Conservation (phyloP, 2,113 vertebrate species). For the Stegostoma tigrinum region DNA sequence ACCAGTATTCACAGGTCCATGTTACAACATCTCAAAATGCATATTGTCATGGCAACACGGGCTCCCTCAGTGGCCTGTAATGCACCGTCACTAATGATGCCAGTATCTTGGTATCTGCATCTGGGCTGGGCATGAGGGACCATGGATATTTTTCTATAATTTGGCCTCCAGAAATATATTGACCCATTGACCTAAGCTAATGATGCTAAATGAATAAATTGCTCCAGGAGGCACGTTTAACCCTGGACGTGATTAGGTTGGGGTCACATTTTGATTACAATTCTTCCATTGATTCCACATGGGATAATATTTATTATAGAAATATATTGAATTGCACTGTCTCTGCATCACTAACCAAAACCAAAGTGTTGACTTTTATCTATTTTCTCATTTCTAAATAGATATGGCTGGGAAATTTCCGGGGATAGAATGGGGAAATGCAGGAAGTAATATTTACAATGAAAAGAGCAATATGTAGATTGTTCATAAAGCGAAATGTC, state of each 20-base stretch:
- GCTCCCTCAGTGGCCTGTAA: background rate
- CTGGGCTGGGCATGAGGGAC: background rate
- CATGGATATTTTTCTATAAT: background rate
- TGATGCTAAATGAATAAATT: constrained; percentile 18
- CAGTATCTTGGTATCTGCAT: background rate
- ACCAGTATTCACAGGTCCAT: background rate
- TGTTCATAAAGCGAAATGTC: background rate
- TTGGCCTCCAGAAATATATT: background rate
- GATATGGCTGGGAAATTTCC: background rate
- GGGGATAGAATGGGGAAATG: background rate
- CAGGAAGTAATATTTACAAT: background rate
- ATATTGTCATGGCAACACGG: background rate
- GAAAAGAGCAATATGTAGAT: background rate
- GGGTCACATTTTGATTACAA: background rate
- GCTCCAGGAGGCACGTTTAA: background rate
- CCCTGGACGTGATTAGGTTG: constrained; percentile 17
- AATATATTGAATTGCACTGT: background rate
- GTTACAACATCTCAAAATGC: background rate
- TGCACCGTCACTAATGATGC: background rate
- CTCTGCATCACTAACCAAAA: background rate
- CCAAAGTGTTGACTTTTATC: background rate
- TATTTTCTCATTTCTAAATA: background rate
- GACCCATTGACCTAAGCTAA: background rate
- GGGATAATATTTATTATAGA: constrained; percentile 32
- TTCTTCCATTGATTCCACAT: constrained; percentile 22